phyloP scores from a whole-genome alignment of 2,888 invertebrate species.

The Geophilus truncorum region DNA sequence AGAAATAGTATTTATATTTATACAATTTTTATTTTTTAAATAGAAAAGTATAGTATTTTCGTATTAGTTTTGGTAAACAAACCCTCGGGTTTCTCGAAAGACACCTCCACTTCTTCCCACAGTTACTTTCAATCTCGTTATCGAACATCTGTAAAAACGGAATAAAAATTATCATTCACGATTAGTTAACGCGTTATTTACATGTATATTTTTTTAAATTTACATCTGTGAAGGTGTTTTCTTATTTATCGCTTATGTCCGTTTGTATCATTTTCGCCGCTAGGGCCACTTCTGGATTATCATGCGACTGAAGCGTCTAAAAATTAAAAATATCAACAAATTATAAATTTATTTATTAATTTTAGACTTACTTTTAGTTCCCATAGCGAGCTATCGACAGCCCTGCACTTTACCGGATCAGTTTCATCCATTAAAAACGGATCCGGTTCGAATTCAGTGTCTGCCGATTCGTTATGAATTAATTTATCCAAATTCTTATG shows the following conservation, averaged over 20 bases:
- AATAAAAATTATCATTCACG: background rate
- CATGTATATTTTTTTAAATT: conserved; percentile 41
- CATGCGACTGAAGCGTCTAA: conserved; percentile 66
- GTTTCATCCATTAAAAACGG: conserved; percentile 79
- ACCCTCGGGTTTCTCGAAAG: conserved; percentile 62
- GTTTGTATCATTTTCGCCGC: conserved; percentile 71
- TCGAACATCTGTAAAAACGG: conserved; percentile 62
- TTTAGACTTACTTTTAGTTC: conserved; percentile 58
- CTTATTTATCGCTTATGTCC: conserved; percentile 62
- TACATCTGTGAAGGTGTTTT: conserved; percentile 61
- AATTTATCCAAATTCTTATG: conserved; percentile 68
- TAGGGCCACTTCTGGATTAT: conserved; percentile 63
- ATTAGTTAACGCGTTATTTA: too few relatives aligned
- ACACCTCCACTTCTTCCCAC: conserved; percentile 67
- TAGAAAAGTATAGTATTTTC: background rate
- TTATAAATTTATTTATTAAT: conserved; percentile 40
- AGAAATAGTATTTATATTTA: background rate
- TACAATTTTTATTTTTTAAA: background rate
- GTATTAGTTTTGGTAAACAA: background rate
- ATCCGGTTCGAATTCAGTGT: conserved; percentile 55
- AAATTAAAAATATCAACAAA: conserved; percentile 35
- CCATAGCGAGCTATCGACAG: conserved; percentile 87
- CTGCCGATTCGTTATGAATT: conserved; percentile 41
- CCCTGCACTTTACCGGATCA: conserved; percentile 71
- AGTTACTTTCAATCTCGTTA: conserved; percentile 68